Base-by-base conservation (phyloP, 2,888 invertebrate genomes). In the Chalcis sispes region DNA sequence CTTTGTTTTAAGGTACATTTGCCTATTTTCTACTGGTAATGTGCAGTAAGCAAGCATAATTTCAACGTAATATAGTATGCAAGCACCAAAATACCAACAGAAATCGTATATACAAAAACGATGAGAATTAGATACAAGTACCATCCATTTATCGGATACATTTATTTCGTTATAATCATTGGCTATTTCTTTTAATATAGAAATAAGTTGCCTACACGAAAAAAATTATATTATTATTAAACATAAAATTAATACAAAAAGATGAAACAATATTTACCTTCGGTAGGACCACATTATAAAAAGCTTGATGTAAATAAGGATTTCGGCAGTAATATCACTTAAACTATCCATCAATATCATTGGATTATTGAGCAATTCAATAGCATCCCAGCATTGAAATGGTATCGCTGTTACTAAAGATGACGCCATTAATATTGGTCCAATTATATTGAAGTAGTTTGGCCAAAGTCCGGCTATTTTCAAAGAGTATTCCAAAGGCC, bases 121-220 rank as follows among this genome's bases (percentile, higher is more conserved):
- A 23, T 20, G 20, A 3, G 54, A 61, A 23, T 42, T 13, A 10
- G 20, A 23, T 36, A 25, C 15, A 32, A 65, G 25, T 1, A 4
- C 18, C 15, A 48, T 20, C 64, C 72, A 72, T 18, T 58, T 48
- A 20, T 65, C 32, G 1, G 18, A 20, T 7, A 65, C 25, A 3
- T 20, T 0, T 48, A 52, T 50, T 2, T 23, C 29, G 4, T 32
- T 27, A 4, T 20, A 73, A 27, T 73, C 67, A 13, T 46, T 18
- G 10, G 52, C 15, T 23, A 73, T 73, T 54, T 73, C 73, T 42
- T 23, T 42, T 29, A 73, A 23, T 29, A 73, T 40, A 36, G 27
- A 23, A 46, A 25, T 7, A 18, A 71, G 42, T 20, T 71, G 52
- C 29, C 48, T 59, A 32, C 20, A 15, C 20, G 20, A 40, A 18